These are phyloP conservation scores for Chloroceryle amazona DNA, from an alignment of 2,797 vertebrate genomes.

Conservation along the genomic window DNA sequence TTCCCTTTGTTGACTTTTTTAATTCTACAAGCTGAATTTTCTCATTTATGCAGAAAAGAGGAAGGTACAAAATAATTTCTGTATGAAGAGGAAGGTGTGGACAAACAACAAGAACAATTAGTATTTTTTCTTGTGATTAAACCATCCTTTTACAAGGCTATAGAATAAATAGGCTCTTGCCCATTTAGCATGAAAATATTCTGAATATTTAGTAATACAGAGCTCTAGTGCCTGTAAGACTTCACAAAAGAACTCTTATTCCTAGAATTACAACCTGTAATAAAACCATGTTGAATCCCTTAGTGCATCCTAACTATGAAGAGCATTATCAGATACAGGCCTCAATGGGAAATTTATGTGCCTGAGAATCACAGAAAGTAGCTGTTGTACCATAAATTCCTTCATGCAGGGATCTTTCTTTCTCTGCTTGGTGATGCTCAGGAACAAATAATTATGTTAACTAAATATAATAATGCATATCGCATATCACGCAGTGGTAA, in stretches of 20 bases:
- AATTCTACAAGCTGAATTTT: neutral
- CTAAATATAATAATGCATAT: constrained; percentile 42
- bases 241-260: constrained; percentile 23
- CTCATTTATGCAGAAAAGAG: neutral
- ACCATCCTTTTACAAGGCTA: neutral
- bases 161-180: neutral
- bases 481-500: neutral
- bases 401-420: constrained; percentile 20
- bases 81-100: neutral
- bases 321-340: neutral
- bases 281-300: constrained; percentile 29
- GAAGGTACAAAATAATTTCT: neutral
- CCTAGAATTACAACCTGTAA: constrained; percentile 45
- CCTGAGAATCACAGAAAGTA: constrained; percentile 13
- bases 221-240: neutral
- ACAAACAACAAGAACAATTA: neutral
- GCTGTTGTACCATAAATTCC: constrained; percentile 51
- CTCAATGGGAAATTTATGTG: constrained; percentile 45
- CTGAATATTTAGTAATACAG: constrained; percentile 1
- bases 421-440: constrained; percentile 32
- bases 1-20: neutral
- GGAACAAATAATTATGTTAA: constrained; percentile 58
- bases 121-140: neutral
- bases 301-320: constrained; percentile 18
- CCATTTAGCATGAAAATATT: neutral